Evolutionary conservation across 2,797 vertebrate species (phyloP), one percentile per base, ranked within the genome.

Genomic region (Danio choprae): DNA sequence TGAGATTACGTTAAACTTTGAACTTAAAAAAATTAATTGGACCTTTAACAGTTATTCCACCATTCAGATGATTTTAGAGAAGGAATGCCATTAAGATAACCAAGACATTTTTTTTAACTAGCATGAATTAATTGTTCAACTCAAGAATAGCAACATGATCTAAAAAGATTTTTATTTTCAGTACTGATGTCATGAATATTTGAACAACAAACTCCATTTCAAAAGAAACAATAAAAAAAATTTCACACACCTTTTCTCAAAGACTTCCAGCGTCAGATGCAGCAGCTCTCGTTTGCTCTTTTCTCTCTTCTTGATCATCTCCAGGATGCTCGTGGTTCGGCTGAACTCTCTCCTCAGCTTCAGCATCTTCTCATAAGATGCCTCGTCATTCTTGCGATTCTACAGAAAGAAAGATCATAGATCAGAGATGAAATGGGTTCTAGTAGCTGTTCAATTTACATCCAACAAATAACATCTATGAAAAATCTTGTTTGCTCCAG

Each of bases 351-450:
- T 92, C 87, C 96, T 94, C 83, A 98, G 89, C 77, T 96, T 96
- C 90, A 98, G 90, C 96, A 98, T 98, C 88, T 96, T 97, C 90
- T 97, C 96, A 0, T 98, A 98, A 12, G 96, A 98, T 0, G 95
- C 96, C 89, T 98, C 96, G 83, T 98, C 96, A 5, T 97, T 97
- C 90, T 97, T 98, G 62, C 96, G 96, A 88, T 97, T 98, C 96
- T 98, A 46, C 53, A 22, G 40, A 41, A 12, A 62, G 38, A 77
- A 12, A 62, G 12, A 60, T 29, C 3, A 29, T 29, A 29, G 29
- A 29, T 29, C 29, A 29, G 29, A 29, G 29, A 29, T 29, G 7
- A 18, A 7, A 64, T 71, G 20, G 40, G 48, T 51, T 38, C 43
- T 50, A 13, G 56, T 22, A 55, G 16, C 22, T 62, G 44, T 50